Conservation (phyloP, 2,113 vertebrate species). For the Oxyruncus cristatus region DNA sequence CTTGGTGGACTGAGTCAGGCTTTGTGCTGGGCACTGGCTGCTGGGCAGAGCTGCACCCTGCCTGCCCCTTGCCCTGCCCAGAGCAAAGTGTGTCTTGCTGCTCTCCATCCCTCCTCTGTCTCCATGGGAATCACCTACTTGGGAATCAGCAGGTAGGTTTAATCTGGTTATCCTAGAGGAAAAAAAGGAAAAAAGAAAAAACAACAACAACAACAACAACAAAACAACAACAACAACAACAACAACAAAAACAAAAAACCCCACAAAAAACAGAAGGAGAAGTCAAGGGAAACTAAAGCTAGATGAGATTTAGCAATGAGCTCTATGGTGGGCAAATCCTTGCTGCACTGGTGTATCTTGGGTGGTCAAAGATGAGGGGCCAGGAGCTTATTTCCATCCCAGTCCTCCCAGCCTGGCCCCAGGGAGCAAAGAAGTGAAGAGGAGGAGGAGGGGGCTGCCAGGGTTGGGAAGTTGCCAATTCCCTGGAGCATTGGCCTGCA, state of each 20-base stretch:
- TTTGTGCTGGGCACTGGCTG: background rate
- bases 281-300: background rate
- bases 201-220: too few species aligned
- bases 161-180: background rate
- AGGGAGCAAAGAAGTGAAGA: background rate
- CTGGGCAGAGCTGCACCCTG: background rate
- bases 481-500: rapidly evolving
- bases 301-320: background rate
- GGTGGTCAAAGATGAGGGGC: background rate
- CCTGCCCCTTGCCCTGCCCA: background rate
- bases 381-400: background rate
- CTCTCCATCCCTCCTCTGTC: background rate
- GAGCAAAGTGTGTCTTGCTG: rapidly evolving
- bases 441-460: background rate
- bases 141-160: background rate
- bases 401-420: background rate
- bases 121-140: background rate
- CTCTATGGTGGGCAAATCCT: background rate
- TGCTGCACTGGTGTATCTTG: background rate
- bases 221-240: background rate
- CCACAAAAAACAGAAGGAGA: background rate
- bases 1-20: background rate
- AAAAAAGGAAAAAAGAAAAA: background rate
- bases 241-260: too few species aligned
- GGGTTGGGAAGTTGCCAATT: background rate